Evolutionary conservation across 2,113 vertebrate species (phyloP).

Genomic region (Lethenteron camtschaticum): DNA sequence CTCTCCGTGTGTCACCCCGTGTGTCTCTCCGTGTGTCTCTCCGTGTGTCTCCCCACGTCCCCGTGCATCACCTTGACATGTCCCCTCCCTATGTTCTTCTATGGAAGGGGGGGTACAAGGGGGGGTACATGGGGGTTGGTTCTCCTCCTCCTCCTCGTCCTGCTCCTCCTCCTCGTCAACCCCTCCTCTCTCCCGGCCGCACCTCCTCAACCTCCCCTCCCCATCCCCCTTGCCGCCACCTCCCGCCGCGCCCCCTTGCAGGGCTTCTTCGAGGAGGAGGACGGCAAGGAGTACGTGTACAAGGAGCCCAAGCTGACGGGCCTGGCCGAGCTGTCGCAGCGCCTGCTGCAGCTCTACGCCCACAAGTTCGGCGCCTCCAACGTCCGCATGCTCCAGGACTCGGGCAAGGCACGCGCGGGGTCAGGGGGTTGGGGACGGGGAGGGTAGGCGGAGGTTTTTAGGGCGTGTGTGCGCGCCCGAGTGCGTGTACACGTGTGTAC

Average conservation of each 20-base stretch:
- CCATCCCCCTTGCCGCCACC: too few species aligned
- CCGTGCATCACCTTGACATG: too few species aligned
- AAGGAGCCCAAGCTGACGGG: slow-evolving; percentile 94
- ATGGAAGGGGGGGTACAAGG: too few species aligned
- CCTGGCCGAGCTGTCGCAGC: slow-evolving; percentile 79
- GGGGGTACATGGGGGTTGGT: neutral
- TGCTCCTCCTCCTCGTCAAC: neutral
- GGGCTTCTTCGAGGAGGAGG: slow-evolving; percentile 97
- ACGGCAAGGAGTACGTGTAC: slow-evolving; percentile 96
- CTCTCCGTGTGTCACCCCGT: too few species aligned
- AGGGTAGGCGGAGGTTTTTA: neutral
- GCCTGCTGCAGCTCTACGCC: slow-evolving; percentile 84
- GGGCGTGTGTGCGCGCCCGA: too few species aligned
- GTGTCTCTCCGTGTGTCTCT: too few species aligned
- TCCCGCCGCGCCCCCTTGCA: slow-evolving; percentile 13
- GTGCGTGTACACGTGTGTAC: too few species aligned
- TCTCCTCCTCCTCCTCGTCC: slow-evolving; percentile 1
- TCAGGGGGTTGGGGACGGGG: neutral
- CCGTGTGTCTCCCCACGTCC: too few species aligned
- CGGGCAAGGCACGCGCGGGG: slow-evolving; percentile 42
- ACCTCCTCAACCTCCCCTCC: neutral
- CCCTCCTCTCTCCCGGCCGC: neutral
- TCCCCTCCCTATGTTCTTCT: too few species aligned
- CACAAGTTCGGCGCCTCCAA: slow-evolving; percentile 96
- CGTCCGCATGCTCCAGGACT: slow-evolving; percentile 96